phyloP scores from a whole-genome alignment of 2,113 vertebrate species.

The Peromyscus californicus region DNA sequence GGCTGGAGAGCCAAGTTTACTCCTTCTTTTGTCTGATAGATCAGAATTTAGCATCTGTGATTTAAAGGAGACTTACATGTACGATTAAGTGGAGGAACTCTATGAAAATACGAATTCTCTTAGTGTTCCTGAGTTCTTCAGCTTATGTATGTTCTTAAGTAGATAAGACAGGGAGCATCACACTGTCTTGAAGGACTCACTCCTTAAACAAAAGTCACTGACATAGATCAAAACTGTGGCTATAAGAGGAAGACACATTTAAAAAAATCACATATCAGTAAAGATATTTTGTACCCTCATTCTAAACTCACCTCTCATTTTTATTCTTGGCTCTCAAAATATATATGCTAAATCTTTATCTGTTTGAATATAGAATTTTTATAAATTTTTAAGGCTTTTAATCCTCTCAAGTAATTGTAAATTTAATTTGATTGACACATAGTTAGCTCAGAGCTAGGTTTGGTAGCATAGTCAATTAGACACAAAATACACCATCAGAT shows the following conservation, averaged over 20 bases:
- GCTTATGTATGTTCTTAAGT: not conserved
- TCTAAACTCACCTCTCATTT: not conserved
- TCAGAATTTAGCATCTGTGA: not conserved
- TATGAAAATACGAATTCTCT: not conserved
- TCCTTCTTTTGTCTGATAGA: not conserved
- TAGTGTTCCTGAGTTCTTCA: not conserved
- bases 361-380: not conserved
- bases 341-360: not conserved
- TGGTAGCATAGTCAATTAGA: not conserved
- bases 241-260: constrained; percentile 29
- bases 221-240: not conserved
- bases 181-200: not conserved
- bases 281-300: not conserved
- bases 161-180: not conserved
- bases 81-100: not conserved
- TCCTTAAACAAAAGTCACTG: not conserved
- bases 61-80: not conserved
- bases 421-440: not conserved
- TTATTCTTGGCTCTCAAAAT: not conserved
- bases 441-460: not conserved
- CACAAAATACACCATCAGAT: not conserved
- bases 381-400: not conserved
- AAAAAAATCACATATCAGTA: not conserved
- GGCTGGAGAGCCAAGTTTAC: not conserved
- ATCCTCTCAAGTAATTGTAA: constrained; percentile 32